Percentiles rank a stretch among this genome's conserved stretches.
phyloP scores from a whole-genome alignment of 2,888 invertebrate genomes.

The Amitus sp. region DNA sequence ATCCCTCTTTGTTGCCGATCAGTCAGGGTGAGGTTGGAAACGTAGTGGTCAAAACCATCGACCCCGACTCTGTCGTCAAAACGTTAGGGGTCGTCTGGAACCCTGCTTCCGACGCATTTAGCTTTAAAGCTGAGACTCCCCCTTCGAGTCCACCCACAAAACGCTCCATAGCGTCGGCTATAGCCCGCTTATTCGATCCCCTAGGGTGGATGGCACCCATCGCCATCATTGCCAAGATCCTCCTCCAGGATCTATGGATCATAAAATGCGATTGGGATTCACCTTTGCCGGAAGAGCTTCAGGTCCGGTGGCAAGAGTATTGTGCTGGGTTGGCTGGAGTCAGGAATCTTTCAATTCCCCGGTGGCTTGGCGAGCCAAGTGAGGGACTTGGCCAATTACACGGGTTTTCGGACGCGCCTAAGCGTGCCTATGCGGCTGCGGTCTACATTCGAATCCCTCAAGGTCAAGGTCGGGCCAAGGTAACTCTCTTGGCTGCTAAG shows the following conservation, averaged over 20 bases:
- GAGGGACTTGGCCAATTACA: slow-evolving; percentile 13
- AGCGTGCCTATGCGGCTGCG: slow-evolving; percentile 18
- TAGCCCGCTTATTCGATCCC: slow-evolving; percentile 27
- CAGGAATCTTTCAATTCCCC: slow-evolving; percentile 1
- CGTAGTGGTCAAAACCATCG: background rate
- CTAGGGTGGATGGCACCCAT: slow-evolving; percentile 28
- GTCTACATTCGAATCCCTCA: slow-evolving; percentile 10
- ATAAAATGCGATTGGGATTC: slow-evolving; percentile 21
- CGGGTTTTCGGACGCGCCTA: slow-evolving; percentile 25
- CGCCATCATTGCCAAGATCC: slow-evolving; percentile 22
- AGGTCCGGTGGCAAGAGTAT: slow-evolving; percentile 6
- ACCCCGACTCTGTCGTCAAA: slow-evolving; percentile 6
- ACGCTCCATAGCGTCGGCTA: slow-evolving; percentile 12
- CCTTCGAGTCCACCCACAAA: slow-evolving; percentile 17
- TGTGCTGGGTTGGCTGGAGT: slow-evolving; percentile 11
- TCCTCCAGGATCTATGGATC: slow-evolving; percentile 29
- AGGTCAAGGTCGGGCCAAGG: background rate
- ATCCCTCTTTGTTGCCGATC: too few species aligned
- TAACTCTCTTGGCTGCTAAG: background rate
- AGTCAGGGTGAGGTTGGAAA: too few species aligned
- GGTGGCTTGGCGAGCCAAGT: slow-evolving; percentile 16
- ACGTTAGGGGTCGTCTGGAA: background rate
- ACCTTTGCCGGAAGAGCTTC: slow-evolving; percentile 2
- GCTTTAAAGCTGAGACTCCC: background rate
- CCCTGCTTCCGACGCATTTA: background rate